phyloP scores from a whole-genome alignment of 2,113 vertebrate species.

The Festucalex cinctus region DNA sequence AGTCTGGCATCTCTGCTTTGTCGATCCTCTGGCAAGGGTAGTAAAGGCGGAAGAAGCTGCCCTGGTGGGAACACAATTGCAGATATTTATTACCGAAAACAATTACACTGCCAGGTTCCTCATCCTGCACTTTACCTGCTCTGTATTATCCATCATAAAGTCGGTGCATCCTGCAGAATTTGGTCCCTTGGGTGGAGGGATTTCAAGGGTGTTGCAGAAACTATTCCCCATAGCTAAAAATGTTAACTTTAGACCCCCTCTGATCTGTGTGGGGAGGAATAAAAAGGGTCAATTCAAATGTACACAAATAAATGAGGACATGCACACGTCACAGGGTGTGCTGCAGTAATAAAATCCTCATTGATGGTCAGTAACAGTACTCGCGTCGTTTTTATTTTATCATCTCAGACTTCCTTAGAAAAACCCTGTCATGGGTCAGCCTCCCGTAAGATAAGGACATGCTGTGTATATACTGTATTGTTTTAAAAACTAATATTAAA shows the following conservation, averaged over 20 bases:
- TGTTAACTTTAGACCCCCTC: slow-evolving; percentile 15
- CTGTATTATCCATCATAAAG: slow-evolving; percentile 83
- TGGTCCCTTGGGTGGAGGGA: slow-evolving; percentile 83
- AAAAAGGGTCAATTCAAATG: not conserved
- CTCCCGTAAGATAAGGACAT: too few species aligned
- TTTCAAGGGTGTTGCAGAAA: slow-evolving; percentile 65
- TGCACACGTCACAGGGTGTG: not conserved
- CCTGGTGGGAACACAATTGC: slow-evolving; percentile 61
- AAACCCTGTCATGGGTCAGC: too few species aligned
- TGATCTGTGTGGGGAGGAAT: slow-evolving; percentile 45
- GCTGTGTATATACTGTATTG: too few species aligned
- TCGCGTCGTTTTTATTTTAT: too few species aligned
- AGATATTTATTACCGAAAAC: not conserved
- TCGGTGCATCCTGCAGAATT: slow-evolving; percentile 85
- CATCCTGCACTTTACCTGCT: slow-evolving; percentile 66
- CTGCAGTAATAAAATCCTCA: too few species aligned
- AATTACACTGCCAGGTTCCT: not conserved
- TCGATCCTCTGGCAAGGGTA: slow-evolving; percentile 79
- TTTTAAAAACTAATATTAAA: too few species aligned
- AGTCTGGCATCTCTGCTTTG: slow-evolving; percentile 69
- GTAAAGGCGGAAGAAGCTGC: slow-evolving; percentile 87
- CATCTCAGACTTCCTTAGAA: too few species aligned
- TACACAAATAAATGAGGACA: not conserved
- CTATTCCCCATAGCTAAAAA: slow-evolving; percentile 67
- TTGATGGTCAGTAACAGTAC: too few species aligned